These are phyloP conservation scores for Pseudopodoces humilis DNA, from an alignment of 2,113 vertebrate genomes.

Conservation along the genomic window DNA sequence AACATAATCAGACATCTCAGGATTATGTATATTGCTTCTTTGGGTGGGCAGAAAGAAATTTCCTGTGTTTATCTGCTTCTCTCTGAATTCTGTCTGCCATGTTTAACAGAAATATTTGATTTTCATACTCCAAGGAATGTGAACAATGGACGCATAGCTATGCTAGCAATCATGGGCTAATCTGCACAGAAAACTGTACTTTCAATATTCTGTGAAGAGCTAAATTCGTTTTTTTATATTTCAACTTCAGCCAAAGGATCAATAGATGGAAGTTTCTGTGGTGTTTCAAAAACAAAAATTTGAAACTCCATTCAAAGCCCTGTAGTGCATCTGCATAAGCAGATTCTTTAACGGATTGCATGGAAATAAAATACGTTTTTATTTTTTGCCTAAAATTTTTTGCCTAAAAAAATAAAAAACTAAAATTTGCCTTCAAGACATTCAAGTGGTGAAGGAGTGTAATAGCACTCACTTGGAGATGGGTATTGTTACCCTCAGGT, in stretches of 20 bases:
- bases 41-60: background rate
- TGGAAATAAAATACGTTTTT: background rate
- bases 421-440: background rate
- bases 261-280: background rate
- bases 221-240: background rate
- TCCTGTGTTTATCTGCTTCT: background rate
- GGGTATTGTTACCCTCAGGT: background rate
- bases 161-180: background rate
- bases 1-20: background rate
- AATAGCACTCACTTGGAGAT: background rate
- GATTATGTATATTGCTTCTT: background rate
- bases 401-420: no score
- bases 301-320: background rate
- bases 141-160: background rate
- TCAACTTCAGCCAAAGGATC: background rate
- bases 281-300: background rate
- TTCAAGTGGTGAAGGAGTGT: background rate
- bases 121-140: background rate
- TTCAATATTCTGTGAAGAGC: background rate
- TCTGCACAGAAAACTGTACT: background rate
- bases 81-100: background rate
- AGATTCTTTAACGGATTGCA: background rate
- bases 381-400: no score
- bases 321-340: rapidly evolving
- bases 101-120: background rate